Base-by-base conservation (phyloP, 2,113 vertebrate genomes). In the Pedionomus torquatus region DNA sequence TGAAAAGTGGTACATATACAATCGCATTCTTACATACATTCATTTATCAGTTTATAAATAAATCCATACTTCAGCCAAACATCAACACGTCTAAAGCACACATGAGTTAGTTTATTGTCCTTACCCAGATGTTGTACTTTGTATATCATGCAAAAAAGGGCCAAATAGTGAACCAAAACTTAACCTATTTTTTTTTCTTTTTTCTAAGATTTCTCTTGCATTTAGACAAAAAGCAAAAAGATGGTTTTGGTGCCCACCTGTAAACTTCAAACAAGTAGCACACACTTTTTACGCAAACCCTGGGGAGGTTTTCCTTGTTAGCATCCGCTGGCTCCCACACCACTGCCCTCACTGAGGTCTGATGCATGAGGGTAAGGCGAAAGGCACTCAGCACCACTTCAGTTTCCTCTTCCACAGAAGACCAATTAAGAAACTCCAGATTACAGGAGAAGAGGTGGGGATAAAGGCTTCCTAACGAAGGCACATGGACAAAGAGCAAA, bases 371-470 rank as follows among this genome's bases (percentile, higher is more conserved):
- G 15, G 61, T 15, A 23, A 81, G 69, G 39, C 23, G 54, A 60
- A 52, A 66, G 0, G 5, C 17, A 9, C 30, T 13, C 4, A 0
- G 17, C 0, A 1, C 30, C 12, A 11, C 75, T 39, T 60, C 28
- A 31, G 25, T 16, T 66, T 39, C 39, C 33, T n/a, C 51, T 52
- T 21, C 60, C 28, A 25, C 37, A 30, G 21, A 10, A 11, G 26
- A 35, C 39, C 23, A 52, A 33, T 43, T 37, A 44, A 58, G 23
- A 58, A 51, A 66, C 58, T 44, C 43, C 66, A 60, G 33, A 33
- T 44, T 39, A 65, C 58, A n/a, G n/a, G n/a, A n/a, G n/a, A n/a
- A n/a, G n/a, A n/a, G n/a, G n/a, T n/a, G n/a, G n/a, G n/a, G n/a
- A n/a, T n/a, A n/a, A n/a, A n/a, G n/a, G n/a, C n/a, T n/a, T n/a